phyloP scores from a whole-genome alignment of 2,797 vertebrate genomes.

The Pteronotus mesoamericanus region DNA sequence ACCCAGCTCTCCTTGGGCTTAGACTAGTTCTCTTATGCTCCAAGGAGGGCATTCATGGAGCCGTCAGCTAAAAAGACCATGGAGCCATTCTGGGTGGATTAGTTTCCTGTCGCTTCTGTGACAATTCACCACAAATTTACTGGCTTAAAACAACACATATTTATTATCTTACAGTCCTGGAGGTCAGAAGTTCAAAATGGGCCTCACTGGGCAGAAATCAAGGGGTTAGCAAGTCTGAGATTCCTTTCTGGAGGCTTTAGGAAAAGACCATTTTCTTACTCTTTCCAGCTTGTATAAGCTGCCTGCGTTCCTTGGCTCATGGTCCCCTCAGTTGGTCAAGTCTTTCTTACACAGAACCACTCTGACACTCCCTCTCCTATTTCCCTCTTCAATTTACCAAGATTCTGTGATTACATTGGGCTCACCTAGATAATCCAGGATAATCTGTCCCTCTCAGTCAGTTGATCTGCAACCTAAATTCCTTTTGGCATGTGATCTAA shows the following conservation, averaged over 20 bases:
- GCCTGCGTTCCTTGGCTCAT: background rate
- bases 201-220: background rate
- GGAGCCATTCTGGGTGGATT: background rate
- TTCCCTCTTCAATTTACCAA: background rate
- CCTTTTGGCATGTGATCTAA: background rate
- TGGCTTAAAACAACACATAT: background rate
- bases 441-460: background rate
- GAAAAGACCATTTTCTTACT: background rate
- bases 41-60: background rate
- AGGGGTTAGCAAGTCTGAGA: background rate
- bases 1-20: background rate
- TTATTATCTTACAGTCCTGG: background rate
- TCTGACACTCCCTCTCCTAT: background rate
- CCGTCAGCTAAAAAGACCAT: background rate
- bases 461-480: background rate
- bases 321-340: background rate
- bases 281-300: background rate
- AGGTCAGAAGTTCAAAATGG: background rate
- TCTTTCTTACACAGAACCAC: background rate
- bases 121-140: background rate
- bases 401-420: background rate
- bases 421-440: background rate
- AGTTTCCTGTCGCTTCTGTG: background rate
- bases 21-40: background rate
- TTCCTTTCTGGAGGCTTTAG: background rate